phyloP scores from a whole-genome alignment of 2,113 vertebrate genomes.

The Tychaedon coryphoeus region DNA sequence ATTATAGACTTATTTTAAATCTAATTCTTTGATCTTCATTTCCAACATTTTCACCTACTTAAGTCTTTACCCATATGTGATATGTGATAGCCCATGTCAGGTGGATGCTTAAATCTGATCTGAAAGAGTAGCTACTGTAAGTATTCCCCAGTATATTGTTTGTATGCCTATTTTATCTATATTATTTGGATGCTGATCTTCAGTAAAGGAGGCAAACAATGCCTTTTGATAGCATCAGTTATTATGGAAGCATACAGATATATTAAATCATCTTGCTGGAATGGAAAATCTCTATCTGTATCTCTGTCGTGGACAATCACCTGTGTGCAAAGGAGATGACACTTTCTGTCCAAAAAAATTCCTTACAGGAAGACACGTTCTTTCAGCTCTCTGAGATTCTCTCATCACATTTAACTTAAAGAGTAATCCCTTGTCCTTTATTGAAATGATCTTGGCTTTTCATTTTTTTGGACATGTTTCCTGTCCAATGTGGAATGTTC shows the following conservation, averaged over 20 bases:
- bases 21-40: not conserved
- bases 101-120: not conserved
- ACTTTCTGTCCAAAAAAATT: not conserved
- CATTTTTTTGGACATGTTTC: not conserved
- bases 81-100: not conserved
- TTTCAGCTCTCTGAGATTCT: not conserved
- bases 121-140: not conserved
- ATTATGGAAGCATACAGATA: not conserved
- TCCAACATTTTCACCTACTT: not conserved
- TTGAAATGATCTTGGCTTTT: not conserved
- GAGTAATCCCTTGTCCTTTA: not conserved
- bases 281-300: not conserved
- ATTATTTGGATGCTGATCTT: not conserved
- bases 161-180: not conserved
- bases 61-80: not conserved
- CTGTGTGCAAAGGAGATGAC: not conserved
- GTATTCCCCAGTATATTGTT: not conserved
- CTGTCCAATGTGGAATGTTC: not conserved
- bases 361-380: rapidly evolving
- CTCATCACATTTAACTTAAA: not conserved
- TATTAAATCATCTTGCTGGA: not conserved
- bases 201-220: not conserved
- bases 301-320: not conserved
- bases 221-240: not conserved
- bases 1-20: not conserved